Base-by-base conservation (phyloP, 2,888 invertebrate genomes). In the Lycocerus yunnanus region DNA sequence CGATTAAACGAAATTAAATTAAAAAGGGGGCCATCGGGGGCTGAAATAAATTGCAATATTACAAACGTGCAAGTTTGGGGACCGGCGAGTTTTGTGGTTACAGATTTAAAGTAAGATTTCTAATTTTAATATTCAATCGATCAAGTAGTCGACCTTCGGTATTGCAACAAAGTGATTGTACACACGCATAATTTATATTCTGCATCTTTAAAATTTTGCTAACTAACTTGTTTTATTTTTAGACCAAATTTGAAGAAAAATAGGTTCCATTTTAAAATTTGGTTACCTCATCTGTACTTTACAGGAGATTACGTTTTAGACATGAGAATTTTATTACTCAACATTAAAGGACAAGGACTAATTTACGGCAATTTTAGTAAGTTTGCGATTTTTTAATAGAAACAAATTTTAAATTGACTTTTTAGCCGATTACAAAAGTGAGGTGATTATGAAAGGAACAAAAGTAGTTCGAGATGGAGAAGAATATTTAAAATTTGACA, bases 281-380 rank as follows among this genome's bases (percentile, higher is more conserved):
- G 88, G 65, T 87, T 93, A 58, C 91, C 91, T 0, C 87, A 86
- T 72, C 82, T 93, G 69, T 89, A 89, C 75, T 92, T 92, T 81
- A 87, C 88, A 68, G 92, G 92, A 15, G 91, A 92, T 81, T 93
- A 93, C 86, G 90, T 91, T 84, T 92, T 93, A 86, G 90, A 92
- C 82, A 91, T 93, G 81, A 90, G 91, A 73, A 88, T 93, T 9
- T 83, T 93, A 58, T 85, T 92, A 60, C 85, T 93, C 24, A 88
- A 90, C 79, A 87, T 92, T 14, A 89, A 90, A 74, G 93, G 92
- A 14, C 85, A 89, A 75, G 93, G 93, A 15, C 90, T 91, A 74
- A 89, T 93, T 77, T 90, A 88, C 0, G 93, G 93, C 76, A 91
- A 90, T 67, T 92, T 93, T 81, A 90, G 93, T 93, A 85, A 90